A percentile compares a stretch with the other conserved stretches of the same genome.
phyloP scores from a whole-genome alignment of 2,888 invertebrate species.

The Zaprionus obscuricornis region DNA sequence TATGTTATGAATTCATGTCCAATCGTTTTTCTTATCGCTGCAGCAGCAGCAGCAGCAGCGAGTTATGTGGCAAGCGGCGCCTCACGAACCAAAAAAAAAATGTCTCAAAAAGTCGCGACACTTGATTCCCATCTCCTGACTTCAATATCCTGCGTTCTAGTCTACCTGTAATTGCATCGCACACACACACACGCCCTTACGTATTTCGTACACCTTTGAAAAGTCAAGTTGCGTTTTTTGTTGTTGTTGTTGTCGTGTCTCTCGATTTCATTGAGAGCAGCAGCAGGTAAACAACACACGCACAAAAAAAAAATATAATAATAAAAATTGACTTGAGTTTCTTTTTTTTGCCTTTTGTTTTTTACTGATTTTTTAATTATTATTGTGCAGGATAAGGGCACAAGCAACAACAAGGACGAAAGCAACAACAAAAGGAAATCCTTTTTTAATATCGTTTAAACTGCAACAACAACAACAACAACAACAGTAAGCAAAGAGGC shows the following conservation, averaged over 20 bases:
- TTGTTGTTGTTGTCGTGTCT: slow-evolving; percentile 79
- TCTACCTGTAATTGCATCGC: no score
- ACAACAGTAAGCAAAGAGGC: not conserved
- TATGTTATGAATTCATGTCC: slow-evolving; percentile 23
- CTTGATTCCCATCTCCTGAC: no score
- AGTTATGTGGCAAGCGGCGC: slow-evolving; percentile 70
- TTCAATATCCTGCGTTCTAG: no score
- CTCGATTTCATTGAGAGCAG: slow-evolving; percentile 69
- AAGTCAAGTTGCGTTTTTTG: slow-evolving; percentile 45
- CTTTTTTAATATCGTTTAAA: slow-evolving; percentile 71
- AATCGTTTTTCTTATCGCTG: slow-evolving; percentile 43
- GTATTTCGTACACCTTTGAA: no score
- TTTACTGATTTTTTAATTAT: slow-evolving; percentile 73
- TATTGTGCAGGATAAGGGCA: slow-evolving; percentile 52
- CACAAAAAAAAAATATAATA: no score
- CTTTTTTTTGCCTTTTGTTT: slow-evolving; percentile 28
- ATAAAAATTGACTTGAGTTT: slow-evolving; percentile 14
- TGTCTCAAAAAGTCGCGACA: no score
- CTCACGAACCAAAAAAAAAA: slow-evolving; percentile 52
- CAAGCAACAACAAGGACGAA: no score
- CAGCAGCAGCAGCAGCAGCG: no score
- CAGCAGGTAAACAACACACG: slow-evolving; percentile 61
- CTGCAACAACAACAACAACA: not conserved
- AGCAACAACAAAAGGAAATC: slow-evolving; percentile 75
- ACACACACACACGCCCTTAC: no score